Conservation (phyloP, 2,113 vertebrate genomes). For the Hippocampus comes region DNA sequence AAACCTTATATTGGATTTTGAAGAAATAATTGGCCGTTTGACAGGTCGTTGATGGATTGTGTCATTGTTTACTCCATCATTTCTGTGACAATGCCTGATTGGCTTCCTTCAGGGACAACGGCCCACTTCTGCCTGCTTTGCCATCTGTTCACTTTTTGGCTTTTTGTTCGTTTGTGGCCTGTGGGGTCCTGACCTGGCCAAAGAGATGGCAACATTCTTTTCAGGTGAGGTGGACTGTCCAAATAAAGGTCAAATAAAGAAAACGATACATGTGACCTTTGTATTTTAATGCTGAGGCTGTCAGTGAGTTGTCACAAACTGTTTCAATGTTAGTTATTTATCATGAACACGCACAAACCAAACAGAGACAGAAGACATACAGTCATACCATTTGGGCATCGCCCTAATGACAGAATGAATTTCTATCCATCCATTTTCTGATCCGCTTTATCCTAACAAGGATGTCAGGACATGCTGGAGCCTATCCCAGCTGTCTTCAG, state of each 20-base stretch:
- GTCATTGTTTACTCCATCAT: slow-evolving; percentile 58
- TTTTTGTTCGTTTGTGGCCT: slow-evolving; percentile 32
- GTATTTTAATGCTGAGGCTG: slow-evolving; percentile 29
- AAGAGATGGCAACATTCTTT: slow-evolving; percentile 26
- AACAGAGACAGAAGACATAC: neutral
- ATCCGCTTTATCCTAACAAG: no score
- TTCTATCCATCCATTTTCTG: no score
- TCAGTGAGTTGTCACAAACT: slow-evolving; percentile 14
- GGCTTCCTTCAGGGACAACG: slow-evolving; percentile 72
- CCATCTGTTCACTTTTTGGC: slow-evolving; percentile 65
- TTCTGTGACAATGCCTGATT: slow-evolving; percentile 71
- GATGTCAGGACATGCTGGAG: no score
- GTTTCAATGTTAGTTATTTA: neutral
- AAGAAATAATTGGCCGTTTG: slow-evolving; percentile 56
- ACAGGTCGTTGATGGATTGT: slow-evolving; percentile 57
- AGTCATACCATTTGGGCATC: no score
- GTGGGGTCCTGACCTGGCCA: slow-evolving; percentile 55
- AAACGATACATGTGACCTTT: slow-evolving; percentile 47
- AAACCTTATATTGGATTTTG: slow-evolving; percentile 47
- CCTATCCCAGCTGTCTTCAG: no score
- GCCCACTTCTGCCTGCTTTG: slow-evolving; percentile 35
- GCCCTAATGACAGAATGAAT: no score
- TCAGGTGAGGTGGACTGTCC: slow-evolving; percentile 57
- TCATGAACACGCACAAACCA: neutral
- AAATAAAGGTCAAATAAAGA: slow-evolving; percentile 60